Base-by-base conservation (phyloP, 2,888 invertebrate genomes). In the Leptinotarsa haldemani region DNA sequence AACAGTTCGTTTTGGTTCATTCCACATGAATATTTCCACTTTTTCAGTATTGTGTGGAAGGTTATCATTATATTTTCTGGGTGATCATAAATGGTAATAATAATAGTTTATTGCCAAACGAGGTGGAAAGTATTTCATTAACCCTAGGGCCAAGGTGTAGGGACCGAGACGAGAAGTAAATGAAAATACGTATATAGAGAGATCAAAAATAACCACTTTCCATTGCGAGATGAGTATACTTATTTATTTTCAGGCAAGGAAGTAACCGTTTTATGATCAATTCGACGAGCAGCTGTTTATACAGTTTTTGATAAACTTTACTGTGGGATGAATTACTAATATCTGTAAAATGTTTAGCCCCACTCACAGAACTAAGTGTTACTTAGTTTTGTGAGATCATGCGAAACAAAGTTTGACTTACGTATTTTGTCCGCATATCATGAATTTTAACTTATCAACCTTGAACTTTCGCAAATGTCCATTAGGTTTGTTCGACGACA, bases 21-120 rank as follows among this genome's bases (percentile, higher is more conserved):
- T 61, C 61, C 61, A 40, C 61, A 61, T 61, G 40, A 61, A 15
- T 56, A 56, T 56, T 20, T 22, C 56, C 18, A 22, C 56, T 56
- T 56, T 56, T 56, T 56, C 15, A 56, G 56, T 56, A 56, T 56
- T 56, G 15, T 22, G 22, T 22, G 56, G 22, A 56, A 56, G 25
- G 56, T 22, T 56, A 56, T 56, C 22, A 56, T 56, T 56, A 22
- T 13, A 13, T 56, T 56, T 56, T 20, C 56, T 56, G 12, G 22
- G 22, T 20, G 56, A 56, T 13, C 15, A 25, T 56, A 56, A 56
- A 56, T 22, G 56, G 25, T 20, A 56, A 56, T 56, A 56, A 56
- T 22, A 56, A 22, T 56, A 20, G 56, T 56, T 22, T 25, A 56
- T 56, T 22, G 20, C 56, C 15, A 22, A 56, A 22, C 56, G 56